Base-by-base conservation (phyloP, 2,888 invertebrate genomes). In the Rosalia funebris region DNA sequence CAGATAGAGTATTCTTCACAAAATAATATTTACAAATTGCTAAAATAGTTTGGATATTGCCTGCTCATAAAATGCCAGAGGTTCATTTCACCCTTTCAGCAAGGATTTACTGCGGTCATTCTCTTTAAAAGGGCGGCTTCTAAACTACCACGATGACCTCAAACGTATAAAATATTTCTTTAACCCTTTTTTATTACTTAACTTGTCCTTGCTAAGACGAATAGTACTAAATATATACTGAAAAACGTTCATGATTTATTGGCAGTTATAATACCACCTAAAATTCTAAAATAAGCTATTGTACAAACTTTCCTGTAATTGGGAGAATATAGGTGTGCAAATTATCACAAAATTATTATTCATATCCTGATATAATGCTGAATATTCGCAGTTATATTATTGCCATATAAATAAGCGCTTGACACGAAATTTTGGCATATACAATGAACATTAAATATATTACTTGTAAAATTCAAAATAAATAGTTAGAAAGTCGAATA, bases 141-240 rank as follows among this genome's bases (percentile, higher is more conserved):
- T 56, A 65, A 65, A 63, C 61, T 65, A 53, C 62, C 37, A 42
- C 52, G 60, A 62, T 59, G 61, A 55, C 63, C 66, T 66, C 66
- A 56, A 58, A 63, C 32, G 52, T 57, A 61, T 60, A 60, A n/a
- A n/a, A 44, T 57, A 50, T 47, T 42, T 57, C 55, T 62, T 52
- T 62, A 67, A 70, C 68, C 67, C 70, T 71, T 71, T 70, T 65
- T 62, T 58, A 52, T 47, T 50, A 31, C 50, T 16, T 37, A 34
- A 45, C 57, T 61, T 65, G 62, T 34, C 65, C 65, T 65, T 60
- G 57, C 54, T 14, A 32, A 46, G 14, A 50, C 9, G 34, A 50
- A 50, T 17, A 19, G 39, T 2, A 31, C 20, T 50, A 41, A 50
- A 25, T n/a, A n/a, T n/a, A n/a, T 37, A 34, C 19, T 14, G n/a